Percentiles rank a stretch among this genome's conserved stretches.
Evolutionary conservation across 2,888 invertebrate species (phyloP).

Genomic region (Leptinotarsa peninsularis): DNA sequence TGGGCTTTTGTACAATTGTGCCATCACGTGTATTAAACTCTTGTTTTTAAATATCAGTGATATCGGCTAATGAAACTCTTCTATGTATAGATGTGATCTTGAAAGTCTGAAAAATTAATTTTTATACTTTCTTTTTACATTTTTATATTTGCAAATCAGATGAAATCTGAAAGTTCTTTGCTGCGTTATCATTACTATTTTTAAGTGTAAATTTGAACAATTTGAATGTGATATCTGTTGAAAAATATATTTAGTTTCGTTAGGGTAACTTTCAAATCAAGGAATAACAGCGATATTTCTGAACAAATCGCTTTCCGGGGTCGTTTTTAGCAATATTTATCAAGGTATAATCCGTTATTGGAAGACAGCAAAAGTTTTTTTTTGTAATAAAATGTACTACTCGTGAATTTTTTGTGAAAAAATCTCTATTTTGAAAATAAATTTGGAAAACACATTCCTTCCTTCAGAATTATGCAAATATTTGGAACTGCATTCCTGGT

Average conservation of each 20-base stretch:
- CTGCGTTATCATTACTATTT: neutral
- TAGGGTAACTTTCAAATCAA: neutral
- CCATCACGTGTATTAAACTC: neutral
- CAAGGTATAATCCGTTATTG: too few species aligned
- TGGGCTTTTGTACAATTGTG: neutral
- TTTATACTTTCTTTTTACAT: constrained; percentile 10
- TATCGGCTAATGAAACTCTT: neutral
- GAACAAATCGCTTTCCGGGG: neutral
- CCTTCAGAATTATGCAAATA: too few species aligned
- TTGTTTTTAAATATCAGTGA: neutral
- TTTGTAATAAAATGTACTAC: too few species aligned
- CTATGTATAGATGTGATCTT: constrained; percentile 1
- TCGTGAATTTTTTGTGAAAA: too few species aligned
- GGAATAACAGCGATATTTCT: neutral
- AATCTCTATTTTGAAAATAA: too few species aligned
- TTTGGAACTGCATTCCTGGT: too few species aligned
- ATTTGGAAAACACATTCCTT: too few species aligned
- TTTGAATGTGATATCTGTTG: constrained; percentile 19
- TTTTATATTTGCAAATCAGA: constrained; percentile 13
- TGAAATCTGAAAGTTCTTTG: constrained; percentile 5
- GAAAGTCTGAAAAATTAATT: constrained; percentile 15
- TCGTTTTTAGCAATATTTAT: neutral
- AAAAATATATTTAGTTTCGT: constrained; percentile 13
- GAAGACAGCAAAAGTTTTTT: too few species aligned
- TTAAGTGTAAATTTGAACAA: constrained; percentile 12